Evolutionary conservation across 2,113 vertebrate species (phyloP).

Genomic region (Oryzias woworae): DNA sequence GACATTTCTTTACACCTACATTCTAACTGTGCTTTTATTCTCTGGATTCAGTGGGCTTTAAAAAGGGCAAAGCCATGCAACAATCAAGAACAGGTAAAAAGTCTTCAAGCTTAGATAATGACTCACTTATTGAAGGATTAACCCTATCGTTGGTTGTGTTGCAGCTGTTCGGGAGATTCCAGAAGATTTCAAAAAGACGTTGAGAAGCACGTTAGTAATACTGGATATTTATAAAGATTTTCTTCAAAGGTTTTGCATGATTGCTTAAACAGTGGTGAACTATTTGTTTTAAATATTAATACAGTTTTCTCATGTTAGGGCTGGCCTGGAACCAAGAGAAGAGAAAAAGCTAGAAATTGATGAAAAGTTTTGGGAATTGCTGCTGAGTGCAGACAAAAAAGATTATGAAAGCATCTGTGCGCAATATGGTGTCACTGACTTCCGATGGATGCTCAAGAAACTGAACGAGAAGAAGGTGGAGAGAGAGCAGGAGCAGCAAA

Average conservation of each 20-base stretch:
- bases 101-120: neutral
- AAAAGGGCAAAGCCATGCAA: conserved; percentile 78
- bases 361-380: conserved; percentile 83
- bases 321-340: conserved; percentile 22
- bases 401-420: conserved; percentile 86
- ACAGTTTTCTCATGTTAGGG: conserved; percentile 36
- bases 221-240: neutral
- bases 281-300: neutral
- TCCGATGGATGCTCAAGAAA: conserved; percentile 85
- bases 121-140: neutral
- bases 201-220: conserved; percentile 51
- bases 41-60: conserved; percentile 81
- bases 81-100: conserved; percentile 67
- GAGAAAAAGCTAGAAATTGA: conserved; percentile 60
- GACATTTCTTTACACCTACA: neutral
- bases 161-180: conserved; percentile 61
- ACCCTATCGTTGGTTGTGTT: conserved; percentile 5
- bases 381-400: conserved; percentile 83
- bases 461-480: conserved; percentile 81
- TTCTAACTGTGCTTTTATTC: neutral
- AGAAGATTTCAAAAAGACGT: conserved; percentile 68
- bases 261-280: neutral
- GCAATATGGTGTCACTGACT: conserved; percentile 84
- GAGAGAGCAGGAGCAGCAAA: conserved; percentile 72
- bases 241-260: neutral